These are phyloP conservation scores for Trematocara unimaculatum DNA, from an alignment of 2,113 vertebrate species.

Conservation along the genomic window DNA sequence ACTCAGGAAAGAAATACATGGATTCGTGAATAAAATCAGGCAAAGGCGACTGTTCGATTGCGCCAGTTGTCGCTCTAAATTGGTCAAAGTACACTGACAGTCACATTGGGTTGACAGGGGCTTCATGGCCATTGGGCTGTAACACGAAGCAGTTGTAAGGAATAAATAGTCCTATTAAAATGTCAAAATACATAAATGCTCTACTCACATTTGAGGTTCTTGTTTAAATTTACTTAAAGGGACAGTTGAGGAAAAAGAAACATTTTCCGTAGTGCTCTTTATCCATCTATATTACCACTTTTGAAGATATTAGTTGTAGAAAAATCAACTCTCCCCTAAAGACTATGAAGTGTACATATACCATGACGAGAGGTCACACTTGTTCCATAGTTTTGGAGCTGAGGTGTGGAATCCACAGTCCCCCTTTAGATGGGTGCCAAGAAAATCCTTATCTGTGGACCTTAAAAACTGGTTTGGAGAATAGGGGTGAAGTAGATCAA, in stretches of 20 bases:
- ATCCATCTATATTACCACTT: neutral
- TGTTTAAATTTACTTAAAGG: neutral
- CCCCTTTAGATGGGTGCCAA: neutral
- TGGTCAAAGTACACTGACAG: neutral
- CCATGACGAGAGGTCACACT: neutral
- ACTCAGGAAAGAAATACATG: neutral
- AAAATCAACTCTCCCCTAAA: neutral
- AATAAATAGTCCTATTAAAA: neutral
- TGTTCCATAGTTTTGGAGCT: neutral
- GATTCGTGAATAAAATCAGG: neutral
- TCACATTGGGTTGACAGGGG: neutral
- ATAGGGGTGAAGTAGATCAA: neutral
- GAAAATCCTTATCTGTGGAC: neutral
- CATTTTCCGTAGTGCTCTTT: neutral
- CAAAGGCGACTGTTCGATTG: neutral
- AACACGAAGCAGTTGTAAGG: neutral
- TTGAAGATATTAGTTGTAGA: neutral
- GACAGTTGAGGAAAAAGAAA: neutral
- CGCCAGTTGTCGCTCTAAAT: neutral
- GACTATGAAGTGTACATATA: neutral
- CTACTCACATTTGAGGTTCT: fast-evolving
- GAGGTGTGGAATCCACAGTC: neutral
- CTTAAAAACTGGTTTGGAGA: neutral
- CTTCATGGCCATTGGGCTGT: neutral
- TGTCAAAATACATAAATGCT: neutral